Evolutionary conservation across 2,113 vertebrate species (phyloP).

Genomic region (Tenebrosternarchus preto): DNA sequence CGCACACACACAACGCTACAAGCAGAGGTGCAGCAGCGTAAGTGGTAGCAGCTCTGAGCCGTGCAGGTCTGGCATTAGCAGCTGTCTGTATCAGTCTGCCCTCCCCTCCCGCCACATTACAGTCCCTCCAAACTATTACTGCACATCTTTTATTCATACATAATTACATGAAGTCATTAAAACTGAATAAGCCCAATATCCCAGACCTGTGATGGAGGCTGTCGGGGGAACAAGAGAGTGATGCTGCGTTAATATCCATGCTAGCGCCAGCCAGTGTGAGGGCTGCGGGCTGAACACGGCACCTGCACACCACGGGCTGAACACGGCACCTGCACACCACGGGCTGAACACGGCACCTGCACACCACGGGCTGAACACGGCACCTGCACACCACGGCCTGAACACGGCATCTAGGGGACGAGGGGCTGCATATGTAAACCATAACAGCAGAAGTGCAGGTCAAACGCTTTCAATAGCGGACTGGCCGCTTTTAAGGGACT

Average conservation of each 20-base stretch:
- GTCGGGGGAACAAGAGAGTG: constrained; percentile 39
- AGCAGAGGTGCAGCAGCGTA: constrained; percentile 16
- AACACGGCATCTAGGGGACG: neutral
- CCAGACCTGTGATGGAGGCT: constrained; percentile 58
- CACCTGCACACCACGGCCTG: no score
- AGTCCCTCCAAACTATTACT: constrained; percentile 57
- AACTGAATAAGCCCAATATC: constrained; percentile 68
- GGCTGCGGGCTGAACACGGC: neutral
- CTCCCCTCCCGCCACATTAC: neutral
- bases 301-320: no score
- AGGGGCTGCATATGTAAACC: neutral
- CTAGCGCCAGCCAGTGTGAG: neutral
- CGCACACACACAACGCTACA: no score
- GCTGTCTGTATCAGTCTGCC: neutral
- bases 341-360: neutral
- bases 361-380: no score
- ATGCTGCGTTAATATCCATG: neutral
- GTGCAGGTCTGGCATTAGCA: constrained; percentile 6
- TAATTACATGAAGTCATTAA: constrained; percentile 76
- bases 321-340: neutral
- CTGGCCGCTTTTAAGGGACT: neutral
- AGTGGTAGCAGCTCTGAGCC: constrained; percentile 3
- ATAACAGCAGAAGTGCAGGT: neutral
- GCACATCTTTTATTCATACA: constrained; percentile 71
- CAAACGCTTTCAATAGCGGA: neutral